phyloP scores from a whole-genome alignment of 2,797 vertebrate species.

The Hybognathus amarus region DNA sequence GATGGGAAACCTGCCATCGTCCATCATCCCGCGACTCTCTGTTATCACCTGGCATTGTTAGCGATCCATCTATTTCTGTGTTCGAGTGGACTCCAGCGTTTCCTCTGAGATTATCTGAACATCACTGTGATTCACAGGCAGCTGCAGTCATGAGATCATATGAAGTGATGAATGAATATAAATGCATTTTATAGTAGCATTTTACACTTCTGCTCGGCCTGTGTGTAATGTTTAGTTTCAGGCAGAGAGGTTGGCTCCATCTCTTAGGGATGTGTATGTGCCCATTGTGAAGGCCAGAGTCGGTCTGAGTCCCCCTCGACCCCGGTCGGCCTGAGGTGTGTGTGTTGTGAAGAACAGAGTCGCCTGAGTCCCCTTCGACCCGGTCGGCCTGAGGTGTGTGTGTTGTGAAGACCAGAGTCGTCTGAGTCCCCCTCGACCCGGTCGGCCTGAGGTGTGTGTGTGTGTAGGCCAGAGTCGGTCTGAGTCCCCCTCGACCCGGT shows the following conservation, averaged over 20 bases:
- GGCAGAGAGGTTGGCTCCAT: conserved; percentile 46
- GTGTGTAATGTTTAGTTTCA: conserved; percentile 48
- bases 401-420: too few relatives aligned
- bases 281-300: conserved; percentile 50
- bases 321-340: conserved; percentile 65
- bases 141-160: not conserved
- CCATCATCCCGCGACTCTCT: not conserved
- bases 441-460: too few relatives aligned
- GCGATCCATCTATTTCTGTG: not conserved
- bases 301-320: conserved; percentile 51
- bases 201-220: not conserved
- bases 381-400: too few relatives aligned
- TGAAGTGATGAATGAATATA: not conserved
- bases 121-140: not conserved
- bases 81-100: not conserved
- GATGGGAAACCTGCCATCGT: not conserved
- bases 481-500: too few relatives aligned
- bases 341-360: conserved; percentile 22
- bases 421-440: too few relatives aligned
- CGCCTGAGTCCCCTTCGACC: not conserved
- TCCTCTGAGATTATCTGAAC: conserved; percentile 1
- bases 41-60: not conserved
- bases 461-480: too few relatives aligned
- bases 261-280: conserved; percentile 61
- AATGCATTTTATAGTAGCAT: not conserved